Evolutionary conservation across 2,888 invertebrate species (phyloP).

Genomic region (Emmelina monodactyla): DNA sequence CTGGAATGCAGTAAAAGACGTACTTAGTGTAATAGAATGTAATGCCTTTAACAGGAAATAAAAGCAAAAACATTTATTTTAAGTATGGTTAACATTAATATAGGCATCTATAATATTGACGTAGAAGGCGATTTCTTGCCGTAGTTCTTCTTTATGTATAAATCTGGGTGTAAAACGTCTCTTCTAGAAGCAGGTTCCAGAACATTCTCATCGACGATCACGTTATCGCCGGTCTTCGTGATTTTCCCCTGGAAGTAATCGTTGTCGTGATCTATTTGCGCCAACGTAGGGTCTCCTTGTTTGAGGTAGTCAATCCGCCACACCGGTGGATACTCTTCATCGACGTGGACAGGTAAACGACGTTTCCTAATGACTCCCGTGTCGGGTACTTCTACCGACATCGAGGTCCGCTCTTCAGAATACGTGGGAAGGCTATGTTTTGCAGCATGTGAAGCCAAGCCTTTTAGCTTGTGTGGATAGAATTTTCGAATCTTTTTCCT

Average conservation of each 20-base stretch:
- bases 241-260: conserved; percentile 31
- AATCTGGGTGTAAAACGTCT: conserved; percentile 43
- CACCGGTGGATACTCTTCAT: conserved; percentile 29
- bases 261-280: conserved; percentile 26
- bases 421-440: conserved; percentile 31
- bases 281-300: conserved; percentile 40
- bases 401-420: conserved; percentile 37
- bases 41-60: no score
- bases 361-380: conserved; percentile 22
- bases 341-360: conserved; percentile 25
- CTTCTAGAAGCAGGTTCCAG: conserved; percentile 26
- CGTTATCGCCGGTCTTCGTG: conserved; percentile 29
- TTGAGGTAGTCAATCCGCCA: conserved; percentile 55
- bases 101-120: no score
- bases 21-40: no score
- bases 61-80: no score
- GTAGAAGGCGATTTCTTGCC: conserved; percentile 19
- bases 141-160: conserved; percentile 45
- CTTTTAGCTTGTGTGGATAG: conserved; percentile 53
- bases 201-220: conserved; percentile 25
- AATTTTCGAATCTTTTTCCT: conserved; percentile 45
- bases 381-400: conserved; percentile 40
- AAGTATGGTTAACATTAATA: no score
- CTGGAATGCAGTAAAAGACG: no score
- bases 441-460: no score